Conservation (phyloP, 1,140 invertebrate genomes). For the Papilio xuthus region DNA sequence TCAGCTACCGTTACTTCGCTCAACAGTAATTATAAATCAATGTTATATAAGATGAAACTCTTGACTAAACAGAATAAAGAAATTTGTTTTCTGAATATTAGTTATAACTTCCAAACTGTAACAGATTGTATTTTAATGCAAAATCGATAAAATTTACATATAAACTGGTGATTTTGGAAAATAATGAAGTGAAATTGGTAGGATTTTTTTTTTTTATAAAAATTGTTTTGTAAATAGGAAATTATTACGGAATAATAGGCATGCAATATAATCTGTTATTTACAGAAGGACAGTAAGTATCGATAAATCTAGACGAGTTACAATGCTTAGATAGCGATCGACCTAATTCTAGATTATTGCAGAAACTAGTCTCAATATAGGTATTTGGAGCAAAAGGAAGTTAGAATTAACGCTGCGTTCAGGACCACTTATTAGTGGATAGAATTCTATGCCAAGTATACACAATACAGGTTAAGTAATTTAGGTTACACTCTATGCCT, state of each 20-base stretch:
- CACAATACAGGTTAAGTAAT: not conserved
- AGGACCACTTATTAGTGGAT: constrained; percentile 4
- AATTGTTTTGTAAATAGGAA: not conserved
- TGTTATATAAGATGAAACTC: not conserved
- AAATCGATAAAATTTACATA: not conserved
- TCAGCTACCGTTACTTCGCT: constrained; percentile 14
- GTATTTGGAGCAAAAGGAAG: constrained; percentile 11
- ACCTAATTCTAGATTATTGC: constrained; percentile 1
- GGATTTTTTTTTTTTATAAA: too few species aligned
- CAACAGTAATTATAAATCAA: constrained; percentile 13
- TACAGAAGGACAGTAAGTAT: not conserved
- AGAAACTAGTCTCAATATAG: constrained; percentile 22
- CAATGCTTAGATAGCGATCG: not conserved
- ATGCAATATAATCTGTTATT: too few species aligned
- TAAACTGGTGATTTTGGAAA: too few species aligned
- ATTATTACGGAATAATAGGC: not conserved
- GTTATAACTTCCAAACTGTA: not conserved
- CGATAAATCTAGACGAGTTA: constrained; percentile 7
- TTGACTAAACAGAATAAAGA: not conserved
- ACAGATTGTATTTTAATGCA: too few species aligned
- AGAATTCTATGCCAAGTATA: constrained; percentile 17
- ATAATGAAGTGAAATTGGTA: too few species aligned
- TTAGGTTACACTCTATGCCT: not conserved
- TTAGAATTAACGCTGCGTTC: constrained; percentile 17
- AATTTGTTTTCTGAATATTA: not conserved